Percentiles rank a stretch among this genome's conserved stretches.
Evolutionary conservation across 2,113 vertebrate species (phyloP).

Genomic region (Mungos mungo): DNA sequence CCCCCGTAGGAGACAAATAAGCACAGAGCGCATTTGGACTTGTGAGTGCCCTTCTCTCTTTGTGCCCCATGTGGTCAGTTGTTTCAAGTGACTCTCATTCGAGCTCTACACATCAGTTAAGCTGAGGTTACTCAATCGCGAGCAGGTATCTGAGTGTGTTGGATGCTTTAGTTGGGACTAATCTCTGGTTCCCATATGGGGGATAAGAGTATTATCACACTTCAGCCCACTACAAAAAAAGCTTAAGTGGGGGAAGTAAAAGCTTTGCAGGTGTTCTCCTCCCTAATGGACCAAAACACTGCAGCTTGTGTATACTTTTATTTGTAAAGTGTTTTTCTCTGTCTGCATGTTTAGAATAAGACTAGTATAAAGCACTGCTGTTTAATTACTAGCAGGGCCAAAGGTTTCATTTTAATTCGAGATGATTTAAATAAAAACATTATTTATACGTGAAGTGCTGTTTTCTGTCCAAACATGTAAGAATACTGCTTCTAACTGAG

Average conservation of each 20-base stretch:
- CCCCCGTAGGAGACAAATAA: neutral
- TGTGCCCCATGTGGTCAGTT: slow-evolving; percentile 26
- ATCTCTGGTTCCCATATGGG: slow-evolving; percentile 46
- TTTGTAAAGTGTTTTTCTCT: slow-evolving; percentile 68
- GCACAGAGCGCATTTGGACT: neutral
- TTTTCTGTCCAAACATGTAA: slow-evolving; percentile 71
- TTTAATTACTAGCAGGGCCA: slow-evolving; percentile 69
- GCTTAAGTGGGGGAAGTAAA: neutral
- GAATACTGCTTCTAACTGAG: slow-evolving; percentile 21
- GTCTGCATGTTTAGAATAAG: slow-evolving; percentile 64
- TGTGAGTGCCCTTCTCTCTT: neutral
- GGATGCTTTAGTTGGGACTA: slow-evolving; percentile 11
- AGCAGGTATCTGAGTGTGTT: slow-evolving; percentile 38
- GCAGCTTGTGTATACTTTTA: slow-evolving; percentile 40
- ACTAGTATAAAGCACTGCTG: slow-evolving; percentile 55
- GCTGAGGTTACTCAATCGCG: neutral
- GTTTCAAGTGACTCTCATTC: slow-evolving; percentile 40
- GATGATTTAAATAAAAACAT: slow-evolving; percentile 74
- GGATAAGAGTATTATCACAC: slow-evolving; percentile 50
- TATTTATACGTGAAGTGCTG: slow-evolving; percentile 70
- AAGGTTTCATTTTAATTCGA: slow-evolving; percentile 73
- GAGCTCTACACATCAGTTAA: neutral
- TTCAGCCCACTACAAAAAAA: slow-evolving; percentile 30
- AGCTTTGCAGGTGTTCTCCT: slow-evolving; percentile 58
- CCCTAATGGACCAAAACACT: slow-evolving; percentile 46